phyloP scores from a whole-genome alignment of 2,797 vertebrate species.

The Helostoma temminkii region DNA sequence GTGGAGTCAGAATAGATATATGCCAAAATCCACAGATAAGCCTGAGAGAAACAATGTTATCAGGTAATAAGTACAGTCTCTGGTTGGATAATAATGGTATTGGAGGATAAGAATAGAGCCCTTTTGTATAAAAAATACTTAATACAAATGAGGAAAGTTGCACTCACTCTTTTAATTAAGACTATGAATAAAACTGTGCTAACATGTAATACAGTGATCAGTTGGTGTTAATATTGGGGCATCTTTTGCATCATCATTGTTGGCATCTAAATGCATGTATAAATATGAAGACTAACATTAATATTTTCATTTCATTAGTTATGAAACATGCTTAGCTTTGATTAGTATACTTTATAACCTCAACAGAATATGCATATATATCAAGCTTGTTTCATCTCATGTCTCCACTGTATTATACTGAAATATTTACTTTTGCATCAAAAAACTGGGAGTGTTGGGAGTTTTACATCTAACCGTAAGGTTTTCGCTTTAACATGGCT shows the following conservation, averaged over 20 bases:
- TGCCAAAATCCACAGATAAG: slow-evolving; percentile 37
- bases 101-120: neutral
- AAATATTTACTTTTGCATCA: slow-evolving; percentile 62
- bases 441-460: slow-evolving; percentile 24
- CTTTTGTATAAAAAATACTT: neutral
- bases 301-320: neutral
- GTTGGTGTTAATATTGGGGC: neutral
- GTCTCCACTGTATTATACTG: slow-evolving; percentile 19
- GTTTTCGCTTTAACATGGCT: slow-evolving; percentile 16
- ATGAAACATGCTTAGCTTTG: neutral
- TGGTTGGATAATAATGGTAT: slow-evolving; percentile 14
- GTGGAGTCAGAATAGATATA: slow-evolving; percentile 8
- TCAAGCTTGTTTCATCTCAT: slow-evolving; percentile 37
- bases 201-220: neutral
- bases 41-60: neutral
- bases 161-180: neutral
- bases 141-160: neutral
- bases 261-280: neutral
- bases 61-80: neutral
- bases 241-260: neutral
- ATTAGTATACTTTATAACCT: neutral
- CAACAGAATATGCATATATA: slow-evolving; percentile 22
- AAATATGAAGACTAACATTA: neutral
- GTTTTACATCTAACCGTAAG: slow-evolving; percentile 26
- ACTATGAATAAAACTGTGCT: neutral